These are phyloP conservation scores for Drosophila bipectinata DNA, from an alignment of 1,140 invertebrate genomes.

Conservation along the genomic window DNA sequence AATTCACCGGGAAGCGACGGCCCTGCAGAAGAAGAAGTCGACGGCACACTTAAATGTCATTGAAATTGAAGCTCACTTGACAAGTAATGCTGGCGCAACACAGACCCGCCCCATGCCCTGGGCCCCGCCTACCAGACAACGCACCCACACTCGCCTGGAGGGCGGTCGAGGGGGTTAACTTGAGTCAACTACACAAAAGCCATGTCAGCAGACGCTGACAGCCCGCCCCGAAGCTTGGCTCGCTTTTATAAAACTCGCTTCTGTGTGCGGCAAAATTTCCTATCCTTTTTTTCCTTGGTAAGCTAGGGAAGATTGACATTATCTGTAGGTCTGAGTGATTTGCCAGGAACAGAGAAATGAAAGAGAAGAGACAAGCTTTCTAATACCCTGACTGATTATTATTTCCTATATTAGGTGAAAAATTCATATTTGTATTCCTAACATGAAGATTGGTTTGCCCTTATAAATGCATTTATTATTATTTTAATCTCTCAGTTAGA, in stretches of 20 bases:
- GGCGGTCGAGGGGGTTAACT: constrained; percentile 20
- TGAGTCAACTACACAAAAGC: constrained; percentile 67
- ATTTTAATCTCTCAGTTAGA: not conserved
- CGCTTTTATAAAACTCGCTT: constrained; percentile 20
- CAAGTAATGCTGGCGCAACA: constrained; percentile 67
- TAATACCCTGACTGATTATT: constrained; percentile 18
- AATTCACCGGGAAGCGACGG: constrained; percentile 21
- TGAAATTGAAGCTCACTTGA: constrained; percentile 73
- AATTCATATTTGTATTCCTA: not conserved
- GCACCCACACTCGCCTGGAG: constrained; percentile 7
- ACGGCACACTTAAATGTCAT: constrained; percentile 70
- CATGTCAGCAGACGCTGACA: constrained; percentile 58
- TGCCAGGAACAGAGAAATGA: constrained; percentile 19
- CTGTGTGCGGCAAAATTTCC: constrained; percentile 28
- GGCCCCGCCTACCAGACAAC: not conserved
- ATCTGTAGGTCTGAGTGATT: constrained; percentile 56
- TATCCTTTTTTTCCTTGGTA: constrained; percentile 12
- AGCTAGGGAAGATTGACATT: constrained; percentile 48
- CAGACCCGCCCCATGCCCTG: not conserved
- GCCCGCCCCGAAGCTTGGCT: constrained; percentile 22
- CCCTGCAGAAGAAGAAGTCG: constrained; percentile 21
- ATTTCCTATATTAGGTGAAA: not conserved
- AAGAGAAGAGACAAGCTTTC: not conserved
- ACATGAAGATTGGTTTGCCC: too few species aligned
- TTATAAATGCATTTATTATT: not conserved